Evolutionary conservation across 2,113 vertebrate genomes (phyloP), one percentile per base, ranked within the genome.

Genomic region (Chamaetylas fuelleborni): DNA sequence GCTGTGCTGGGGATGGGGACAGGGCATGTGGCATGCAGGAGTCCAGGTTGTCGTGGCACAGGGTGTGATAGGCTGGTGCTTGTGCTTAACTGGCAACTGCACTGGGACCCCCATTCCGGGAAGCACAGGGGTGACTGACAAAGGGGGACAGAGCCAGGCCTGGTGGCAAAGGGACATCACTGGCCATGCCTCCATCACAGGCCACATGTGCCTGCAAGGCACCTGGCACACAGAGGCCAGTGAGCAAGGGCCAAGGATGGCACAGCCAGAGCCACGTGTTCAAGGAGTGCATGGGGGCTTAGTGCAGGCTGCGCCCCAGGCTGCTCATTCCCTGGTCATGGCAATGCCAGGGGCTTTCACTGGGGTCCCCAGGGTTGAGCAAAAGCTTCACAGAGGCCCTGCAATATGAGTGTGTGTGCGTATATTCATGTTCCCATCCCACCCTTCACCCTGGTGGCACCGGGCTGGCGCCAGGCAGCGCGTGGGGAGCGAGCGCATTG

Each of bases 71-170:
- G 34, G 14, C 5, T 16, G 11, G 6, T 28, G 25, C 24, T 19
- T 38, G 48, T n/a, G 26, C 16, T 31, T 9, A 9, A 28, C 47
- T 10, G 9, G n/a, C 1, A 2, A 7, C 48, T 60, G 13, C 34
- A 19, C 10, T 0, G 0, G 19, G 60, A 40, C 3, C 8, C 14
- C 31, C 19, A 9, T n/a, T 26, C 70, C 0, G 0, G 66, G 29
- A 28, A 26, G 28, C 50, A n/a, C 0, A 1, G 25, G 10, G 12
- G 5, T 71, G 38, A 54, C 70, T 19, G 34, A 43, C 38, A 50
- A 50, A 76, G 2, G 4, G 43, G 19, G 57, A 48, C 53, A 36
- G 38, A 81, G 24, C 8, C 31, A 71, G 47, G 15, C 12, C 18
- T 64, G 34, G 22, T 1, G 2, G 36, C 58, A 73, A 69, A 77